Percentiles rank a stretch among this genome's conserved stretches.
phyloP scores from a whole-genome alignment of 2,797 vertebrate species.

The Masticophis lateralis region DNA sequence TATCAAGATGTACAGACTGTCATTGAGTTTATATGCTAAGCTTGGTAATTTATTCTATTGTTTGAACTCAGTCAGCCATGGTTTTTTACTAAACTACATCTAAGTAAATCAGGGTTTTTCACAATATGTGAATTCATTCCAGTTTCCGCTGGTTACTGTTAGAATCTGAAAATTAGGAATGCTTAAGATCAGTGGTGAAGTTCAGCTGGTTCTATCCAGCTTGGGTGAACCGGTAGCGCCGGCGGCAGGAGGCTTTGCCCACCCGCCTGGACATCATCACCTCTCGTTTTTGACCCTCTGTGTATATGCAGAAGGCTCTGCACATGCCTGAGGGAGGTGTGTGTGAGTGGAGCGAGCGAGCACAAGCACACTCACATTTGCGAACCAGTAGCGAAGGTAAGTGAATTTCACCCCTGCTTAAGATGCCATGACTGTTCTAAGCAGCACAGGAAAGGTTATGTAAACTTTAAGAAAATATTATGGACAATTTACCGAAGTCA shows the following conservation, averaged over 20 bases:
- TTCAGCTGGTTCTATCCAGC: too few relatives aligned
- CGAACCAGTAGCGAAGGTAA: too few relatives aligned
- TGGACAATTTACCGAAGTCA: not conserved
- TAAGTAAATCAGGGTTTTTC: not conserved
- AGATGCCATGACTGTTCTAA: constrained; percentile 11
- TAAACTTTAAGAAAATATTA: not conserved
- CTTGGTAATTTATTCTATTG: not conserved
- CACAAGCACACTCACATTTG: too few relatives aligned
- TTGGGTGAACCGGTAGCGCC: too few relatives aligned
- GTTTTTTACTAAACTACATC: not conserved
- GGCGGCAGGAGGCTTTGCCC: accelerated
- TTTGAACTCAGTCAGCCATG: not conserved
- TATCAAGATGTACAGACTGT: not conserved
- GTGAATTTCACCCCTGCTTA: not conserved
- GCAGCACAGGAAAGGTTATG: not conserved
- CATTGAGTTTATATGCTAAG: not conserved
- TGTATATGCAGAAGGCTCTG: too few relatives aligned
- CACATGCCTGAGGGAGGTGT: too few relatives aligned
- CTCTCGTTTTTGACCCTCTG: too few relatives aligned
- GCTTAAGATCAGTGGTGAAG: not conserved
- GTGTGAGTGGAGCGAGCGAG: too few relatives aligned
- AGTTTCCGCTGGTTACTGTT: not conserved
- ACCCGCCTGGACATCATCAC: too few relatives aligned
- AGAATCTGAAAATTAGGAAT: not conserved
- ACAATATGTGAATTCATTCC: not conserved